Evolutionary conservation across 1,140 invertebrate genomes (phyloP), one percentile per base, ranked within the genome.

Genomic region (Eufriesea mexicana): DNA sequence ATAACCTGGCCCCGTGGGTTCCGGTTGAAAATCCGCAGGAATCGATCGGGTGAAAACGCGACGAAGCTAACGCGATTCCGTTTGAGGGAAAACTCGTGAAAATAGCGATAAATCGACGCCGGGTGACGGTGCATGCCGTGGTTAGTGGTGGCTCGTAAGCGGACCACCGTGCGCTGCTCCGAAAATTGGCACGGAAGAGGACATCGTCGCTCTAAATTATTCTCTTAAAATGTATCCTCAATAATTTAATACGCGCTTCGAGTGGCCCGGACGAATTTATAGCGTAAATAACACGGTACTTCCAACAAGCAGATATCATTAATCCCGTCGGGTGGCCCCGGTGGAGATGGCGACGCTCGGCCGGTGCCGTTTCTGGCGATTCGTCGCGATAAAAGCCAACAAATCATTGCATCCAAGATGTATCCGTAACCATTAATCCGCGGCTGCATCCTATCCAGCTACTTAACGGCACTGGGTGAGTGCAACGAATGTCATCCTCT

Each of bases 401-500:
- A 62, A 62, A 73, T 79, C 71, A 75, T 77, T 35, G 79, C 54
- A 49, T 61, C 51, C 64, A 67, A 76, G 66, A 85, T 68, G 62
- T 57, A 70, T 79, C 55, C 67, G 67, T 71, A 71, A 64, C 77
- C 77, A 64, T 87, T 87, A 87, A 86, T 87, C 66, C 76, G 66
- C 68, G 59, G 76, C 57, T 14, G 66, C 83, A 79, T 84, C 76
- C 83, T 73, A 84, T 83, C 76, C 81, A 87, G 81, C 78, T 84
- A 84, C 74, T 71, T 85, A 85, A 85, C 79, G 79, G 82, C 86
- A 88, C 83, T 84, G 83, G 86, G 83, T 88, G 86, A 88, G 86
- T 91, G 91, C 91, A 91, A 91, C 90, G 88, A 91, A 90, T 91
- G 87, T 91, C 91, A 92, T 90, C 87, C 86, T 89, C 89, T 71